phyloP scores from a whole-genome alignment of 2,888 invertebrate genomes.

The Drosophila anceps region DNA sequence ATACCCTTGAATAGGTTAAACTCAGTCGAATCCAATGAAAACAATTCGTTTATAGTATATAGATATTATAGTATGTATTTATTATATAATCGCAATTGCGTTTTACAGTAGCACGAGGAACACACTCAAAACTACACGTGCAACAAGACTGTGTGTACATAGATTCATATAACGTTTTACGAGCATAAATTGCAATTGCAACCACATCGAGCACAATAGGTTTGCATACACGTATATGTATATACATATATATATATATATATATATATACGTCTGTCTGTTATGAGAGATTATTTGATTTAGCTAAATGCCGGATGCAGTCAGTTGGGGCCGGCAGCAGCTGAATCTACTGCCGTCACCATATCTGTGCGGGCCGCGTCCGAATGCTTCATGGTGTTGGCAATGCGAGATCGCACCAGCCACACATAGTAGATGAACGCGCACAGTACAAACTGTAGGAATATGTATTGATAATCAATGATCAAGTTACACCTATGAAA shows the following conservation, averaged over 20 bases:
- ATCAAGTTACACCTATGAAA: constrained; percentile 70
- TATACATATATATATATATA: constrained; percentile 14
- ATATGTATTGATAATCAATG: constrained; percentile 74
- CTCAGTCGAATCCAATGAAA: background rate
- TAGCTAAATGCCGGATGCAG: constrained; percentile 73
- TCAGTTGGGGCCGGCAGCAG: constrained; percentile 33
- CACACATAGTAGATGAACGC: constrained; percentile 65
- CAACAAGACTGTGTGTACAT: constrained; percentile 21
- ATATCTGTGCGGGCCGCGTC: constrained; percentile 14
- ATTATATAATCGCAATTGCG: constrained; percentile 42
- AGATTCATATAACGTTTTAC: constrained; percentile 39
- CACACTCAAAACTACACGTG: constrained; percentile 13
- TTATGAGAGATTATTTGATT: constrained; percentile 69
- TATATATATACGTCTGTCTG: constrained; percentile 16
- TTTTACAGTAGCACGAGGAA: constrained; percentile 35
- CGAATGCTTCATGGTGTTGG: constrained; percentile 1
- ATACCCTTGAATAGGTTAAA: background rate
- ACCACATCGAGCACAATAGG: constrained; percentile 68
- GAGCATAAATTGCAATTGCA: constrained; percentile 58
- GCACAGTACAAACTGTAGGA: constrained; percentile 73
- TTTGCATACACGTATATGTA: constrained; percentile 13
- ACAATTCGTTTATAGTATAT: background rate
- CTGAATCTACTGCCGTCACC: constrained; percentile 7
- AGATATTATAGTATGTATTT: constrained; percentile 29
- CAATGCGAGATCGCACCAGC: constrained; percentile 55